These are phyloP conservation scores for Sinocyclocheilus rhinocerous DNA, from an alignment of 2,113 vertebrate species.

Conservation along the genomic window DNA sequence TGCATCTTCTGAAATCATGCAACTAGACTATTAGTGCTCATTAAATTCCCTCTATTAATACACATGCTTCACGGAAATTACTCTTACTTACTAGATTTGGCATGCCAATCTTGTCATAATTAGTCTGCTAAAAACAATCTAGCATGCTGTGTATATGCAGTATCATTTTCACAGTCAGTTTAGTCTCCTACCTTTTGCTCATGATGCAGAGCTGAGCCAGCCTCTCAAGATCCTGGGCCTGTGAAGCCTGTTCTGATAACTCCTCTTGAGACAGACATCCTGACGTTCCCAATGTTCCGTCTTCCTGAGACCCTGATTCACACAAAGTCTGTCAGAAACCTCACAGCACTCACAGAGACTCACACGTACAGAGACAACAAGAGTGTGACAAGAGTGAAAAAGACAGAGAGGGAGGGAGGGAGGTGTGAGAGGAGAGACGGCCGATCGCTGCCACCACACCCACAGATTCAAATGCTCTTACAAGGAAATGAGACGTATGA, in stretches of 20 bases:
- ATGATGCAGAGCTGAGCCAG: constrained; percentile 78
- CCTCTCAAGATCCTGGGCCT: constrained; percentile 76
- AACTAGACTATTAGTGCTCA: not conserved
- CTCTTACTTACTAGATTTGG: not conserved
- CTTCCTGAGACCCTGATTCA: constrained; percentile 81
- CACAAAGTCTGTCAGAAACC: constrained; percentile 61
- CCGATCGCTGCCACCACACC: constrained; percentile 23
- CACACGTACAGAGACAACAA: constrained; percentile 4
- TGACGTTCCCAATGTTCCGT: constrained; percentile 70
- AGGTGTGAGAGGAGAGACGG: not conserved
- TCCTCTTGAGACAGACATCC: constrained; percentile 79
- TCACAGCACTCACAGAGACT: not conserved
- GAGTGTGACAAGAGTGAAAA: constrained; percentile 6
- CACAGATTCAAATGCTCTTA: constrained; percentile 40
- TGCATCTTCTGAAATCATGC: not conserved
- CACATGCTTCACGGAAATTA: not conserved
- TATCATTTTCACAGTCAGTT: not conserved
- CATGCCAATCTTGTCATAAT: not conserved
- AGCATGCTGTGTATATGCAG: not conserved
- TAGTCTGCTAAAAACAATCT: not conserved
- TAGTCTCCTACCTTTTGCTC: constrained; percentile 81
- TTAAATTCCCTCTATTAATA: not conserved
- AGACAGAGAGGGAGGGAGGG: not conserved
- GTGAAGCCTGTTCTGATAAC: constrained; percentile 78
- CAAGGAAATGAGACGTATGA: constrained; percentile 25